Base-by-base conservation (phyloP, 1,140 invertebrate species). In the Diorhabda carinulata region DNA sequence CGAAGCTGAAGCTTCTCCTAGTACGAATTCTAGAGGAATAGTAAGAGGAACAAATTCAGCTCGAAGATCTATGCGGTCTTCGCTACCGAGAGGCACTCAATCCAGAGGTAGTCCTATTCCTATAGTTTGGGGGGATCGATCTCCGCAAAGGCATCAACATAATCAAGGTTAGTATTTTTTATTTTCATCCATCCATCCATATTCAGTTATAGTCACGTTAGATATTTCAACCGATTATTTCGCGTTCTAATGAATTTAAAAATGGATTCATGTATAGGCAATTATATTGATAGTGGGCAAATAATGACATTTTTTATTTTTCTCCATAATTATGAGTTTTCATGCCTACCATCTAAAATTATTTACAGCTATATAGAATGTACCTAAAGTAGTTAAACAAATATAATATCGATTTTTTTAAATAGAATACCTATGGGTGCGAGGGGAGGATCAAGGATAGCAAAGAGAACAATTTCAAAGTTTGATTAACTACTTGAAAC, bases 1-100 rank as follows among this genome's bases (percentile, higher is more conserved):
- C 42, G 90, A 91, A 76, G 88, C 88, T 4, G 89, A 91, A 80
- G 89, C 88, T 0, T 86, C 86, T 63, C 87, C 87, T 2, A 85
- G 41, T 25, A 52, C 63, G 40, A 64, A 64, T 44, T 64, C 52
- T 10, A 47, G 63, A 40, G 41, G 63, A 3, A 42, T 64, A 44
- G 45, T 41, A 4, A 64, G 45, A 42, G 63, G 63, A 3, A 8
- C 84, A 85, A 57, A 52, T 64, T 64, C 52, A 6, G 63, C 63
- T 25, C 63, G 52, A n/a, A 64, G 63, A 57, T 64, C 63, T 7
- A 10, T n/a, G n/a, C 52, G 63, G 45, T 45, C 63, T 2, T 64
- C 63, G 4, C 7, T 57, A 9, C 52, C 63, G 45, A 64, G 63
- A 64, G 25, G 52, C 4, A 10, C 6, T 10, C 9, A 43, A 44